phyloP scores from a whole-genome alignment of 1,140 invertebrate genomes.

The Drosophila cardini region DNA sequence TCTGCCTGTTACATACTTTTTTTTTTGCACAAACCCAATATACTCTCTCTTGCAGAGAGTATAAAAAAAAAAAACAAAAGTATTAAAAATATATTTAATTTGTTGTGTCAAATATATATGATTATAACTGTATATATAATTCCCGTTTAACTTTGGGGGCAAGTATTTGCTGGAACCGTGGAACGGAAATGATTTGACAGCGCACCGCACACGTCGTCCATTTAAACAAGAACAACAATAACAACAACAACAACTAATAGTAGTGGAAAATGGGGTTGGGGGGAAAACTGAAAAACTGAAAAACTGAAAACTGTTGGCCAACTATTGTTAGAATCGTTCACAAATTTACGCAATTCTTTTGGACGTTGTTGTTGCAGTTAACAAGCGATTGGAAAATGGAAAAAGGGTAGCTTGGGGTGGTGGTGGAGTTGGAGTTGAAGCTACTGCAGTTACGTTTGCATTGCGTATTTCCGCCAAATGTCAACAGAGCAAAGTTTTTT shows the following conservation, averaged over 20 bases:
- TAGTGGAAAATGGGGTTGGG: neutral
- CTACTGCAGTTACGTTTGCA: slow-evolving; percentile 72
- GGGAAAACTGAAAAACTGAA: too few species aligned
- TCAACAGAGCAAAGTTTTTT: slow-evolving; percentile 78
- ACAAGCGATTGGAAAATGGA: slow-evolving; percentile 31
- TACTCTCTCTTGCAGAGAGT: too few species aligned
- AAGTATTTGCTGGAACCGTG: slow-evolving; percentile 52
- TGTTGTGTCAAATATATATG: slow-evolving; percentile 5
- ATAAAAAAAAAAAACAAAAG: too few species aligned
- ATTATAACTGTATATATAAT: neutral
- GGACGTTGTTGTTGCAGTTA: slow-evolving; percentile 44
- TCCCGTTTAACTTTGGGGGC: neutral
- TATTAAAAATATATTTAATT: neutral
- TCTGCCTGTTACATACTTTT: too few species aligned
- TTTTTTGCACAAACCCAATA: too few species aligned
- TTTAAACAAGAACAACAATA: slow-evolving; percentile 18
- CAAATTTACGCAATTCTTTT: slow-evolving; percentile 72
- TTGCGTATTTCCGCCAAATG: slow-evolving; percentile 84
- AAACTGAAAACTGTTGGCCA: slow-evolving; percentile 65
- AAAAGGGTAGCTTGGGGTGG: neutral
- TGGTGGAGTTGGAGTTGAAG: neutral
- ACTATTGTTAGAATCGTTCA: slow-evolving; percentile 79
- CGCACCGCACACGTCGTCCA: slow-evolving; percentile 65
- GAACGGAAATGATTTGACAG: slow-evolving; percentile 77
- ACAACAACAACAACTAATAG: neutral